phyloP scores from a whole-genome alignment of 2,113 vertebrate species.

The Hippocampus guttulatus region DNA sequence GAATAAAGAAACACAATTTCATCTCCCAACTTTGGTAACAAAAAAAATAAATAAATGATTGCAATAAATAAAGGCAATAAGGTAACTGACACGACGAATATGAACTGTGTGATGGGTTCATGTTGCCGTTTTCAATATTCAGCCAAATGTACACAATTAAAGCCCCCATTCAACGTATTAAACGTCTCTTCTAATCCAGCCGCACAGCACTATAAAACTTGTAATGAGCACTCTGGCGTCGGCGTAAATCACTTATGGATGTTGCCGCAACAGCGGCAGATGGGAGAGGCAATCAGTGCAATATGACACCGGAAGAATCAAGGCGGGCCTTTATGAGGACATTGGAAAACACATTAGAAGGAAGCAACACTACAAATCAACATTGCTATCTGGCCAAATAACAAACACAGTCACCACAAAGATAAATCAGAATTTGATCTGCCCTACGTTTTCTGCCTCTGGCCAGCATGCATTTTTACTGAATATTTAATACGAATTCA shows the following conservation, averaged over 20 bases:
- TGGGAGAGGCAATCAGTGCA: background rate
- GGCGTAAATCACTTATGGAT: conserved; percentile 42
- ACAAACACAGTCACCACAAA: background rate
- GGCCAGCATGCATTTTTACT: background rate
- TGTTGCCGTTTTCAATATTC: too few relatives aligned
- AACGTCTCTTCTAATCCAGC: conserved; percentile 1
- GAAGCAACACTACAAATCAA: background rate
- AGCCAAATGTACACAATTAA: background rate
- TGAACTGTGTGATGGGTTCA: background rate
- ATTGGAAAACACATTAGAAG: background rate
- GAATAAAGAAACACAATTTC: background rate
- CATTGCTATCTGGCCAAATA: background rate
- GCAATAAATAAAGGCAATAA: background rate
- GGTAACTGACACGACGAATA: background rate
- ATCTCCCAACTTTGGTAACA: background rate
- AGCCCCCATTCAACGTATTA: background rate
- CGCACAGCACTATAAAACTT: background rate
- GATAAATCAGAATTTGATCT: too few relatives aligned
- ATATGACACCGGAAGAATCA: background rate
- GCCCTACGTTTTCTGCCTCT: too few relatives aligned
- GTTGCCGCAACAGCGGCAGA: conserved; percentile 10
- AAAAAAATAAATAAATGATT: background rate
- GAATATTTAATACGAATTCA: background rate
- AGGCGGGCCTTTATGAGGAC: background rate
- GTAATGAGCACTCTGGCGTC: conserved; percentile 26